Evolutionary conservation across 92 coral and sea anemone genomes (phyloP), one percentile per base, ranked within the genome.

Genomic region (Desmophyllum pertusum): DNA sequence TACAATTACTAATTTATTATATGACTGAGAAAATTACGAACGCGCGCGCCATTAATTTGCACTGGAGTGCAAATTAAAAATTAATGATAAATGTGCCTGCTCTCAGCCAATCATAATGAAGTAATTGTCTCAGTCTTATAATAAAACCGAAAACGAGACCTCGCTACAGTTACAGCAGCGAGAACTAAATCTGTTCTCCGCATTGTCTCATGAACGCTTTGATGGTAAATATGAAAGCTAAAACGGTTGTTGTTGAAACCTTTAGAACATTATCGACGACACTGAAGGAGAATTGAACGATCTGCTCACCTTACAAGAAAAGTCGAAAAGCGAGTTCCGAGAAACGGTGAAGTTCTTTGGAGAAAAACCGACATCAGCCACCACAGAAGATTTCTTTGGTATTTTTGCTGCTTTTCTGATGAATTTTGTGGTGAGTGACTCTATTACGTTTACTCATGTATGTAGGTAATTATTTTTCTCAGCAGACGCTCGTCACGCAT

Each of bases 371-470:
- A 66, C 87, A 8, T 89, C 90, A 76, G 93, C 92, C 66, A 93
- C 92, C 50, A 97, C 99, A 11, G 99, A 97, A 80, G 99, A 97
- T 29, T 97, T 97, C 90, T 97, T 97, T 76, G 99, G 93, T 52
- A 87, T 94, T 67, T 97, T 97, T 67, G 98, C 97, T 33, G 90
- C 92, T 5, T 97, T 97, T 76, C 81, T 97, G 8, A 92, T 88
- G 75, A 93, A 97, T 85, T 97, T 94, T 83, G 94, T 92, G 86
- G 99, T 97, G 85, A 82, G 75, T 73, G 21, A 72, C 71, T 17
- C 19, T 41, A 5, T 51, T 5, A 21, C 18, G 19, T 25, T 0
- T 30, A 17, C 33, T 0, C 13, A 0, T 31, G 29, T 79, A 6
- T 13, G 0, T 9, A 17, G 25, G 35, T 1, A 59, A 10, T 25